Evolutionary conservation across 1,140 invertebrate species (phyloP), one percentile per base, ranked within the genome.

Genomic region (Drosophila aff.): DNA sequence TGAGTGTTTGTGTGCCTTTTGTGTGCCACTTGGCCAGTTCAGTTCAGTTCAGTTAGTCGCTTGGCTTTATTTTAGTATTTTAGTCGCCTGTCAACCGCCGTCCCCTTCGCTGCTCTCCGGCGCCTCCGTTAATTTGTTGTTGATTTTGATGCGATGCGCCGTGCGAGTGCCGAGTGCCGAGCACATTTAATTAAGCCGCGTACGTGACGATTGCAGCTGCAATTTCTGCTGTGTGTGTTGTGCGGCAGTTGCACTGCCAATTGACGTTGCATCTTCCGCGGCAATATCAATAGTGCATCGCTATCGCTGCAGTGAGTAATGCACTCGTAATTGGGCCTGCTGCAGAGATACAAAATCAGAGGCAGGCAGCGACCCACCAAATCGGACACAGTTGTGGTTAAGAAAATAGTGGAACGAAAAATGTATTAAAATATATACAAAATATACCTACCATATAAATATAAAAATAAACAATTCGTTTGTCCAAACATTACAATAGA

Each of bases 31-130:
- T 76, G 79, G 82, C 76, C 76, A 85, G 52, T 36, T 36, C 33
- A 55, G 52, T 36, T 36, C 33, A 53, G 78, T 69, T 79, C n/a
- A 86, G 79, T 79, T 86, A 87, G 80, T 65, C 59, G 72, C 73
- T 72, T 23, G 46, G 47, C 31, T 66, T 67, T 36, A 67, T 40
- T 71, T 69, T 44, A 62, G 58, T 60, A 62, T 44, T 66, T 89
- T 89, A 89, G 84, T 89, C 85, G 85, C 87, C 74, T 84, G 85
- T 90, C 84, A 89, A 90, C 84, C 85, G 81, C 85, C 84, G 79
- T 76, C 78, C 76, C 64, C 46, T 78, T 62, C 81, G 76, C 47
- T 65, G 75, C 44, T 60, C 62, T 40, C 44, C 41, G 53, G 26
- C 58, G 75, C 40, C 41, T 69, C 41, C 47, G 74, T 79, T 74